phyloP scores from a whole-genome alignment of 2,113 vertebrate species.

The Ibidorhyncha struthersii region DNA sequence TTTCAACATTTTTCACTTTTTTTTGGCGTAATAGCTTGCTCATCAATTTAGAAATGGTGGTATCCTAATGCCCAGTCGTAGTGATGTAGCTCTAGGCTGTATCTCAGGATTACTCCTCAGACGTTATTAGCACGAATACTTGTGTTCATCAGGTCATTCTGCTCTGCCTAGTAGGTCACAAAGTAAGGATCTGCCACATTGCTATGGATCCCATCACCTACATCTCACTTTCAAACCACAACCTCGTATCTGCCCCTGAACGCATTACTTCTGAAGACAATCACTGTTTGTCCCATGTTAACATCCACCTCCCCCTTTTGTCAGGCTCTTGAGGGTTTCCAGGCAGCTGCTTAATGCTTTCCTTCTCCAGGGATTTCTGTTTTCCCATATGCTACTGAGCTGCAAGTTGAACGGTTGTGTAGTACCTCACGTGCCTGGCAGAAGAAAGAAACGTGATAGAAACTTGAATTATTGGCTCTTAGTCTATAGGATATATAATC shows the following conservation, averaged over 20 bases:
- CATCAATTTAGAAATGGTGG: background rate
- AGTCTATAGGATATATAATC: background rate
- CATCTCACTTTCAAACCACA: background rate
- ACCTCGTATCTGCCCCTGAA: background rate
- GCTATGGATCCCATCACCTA: background rate
- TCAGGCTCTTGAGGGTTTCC: background rate
- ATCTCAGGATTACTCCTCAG: accelerated
- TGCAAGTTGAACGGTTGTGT: background rate
- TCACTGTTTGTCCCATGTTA: background rate
- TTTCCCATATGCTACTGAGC: constrained; percentile 9
- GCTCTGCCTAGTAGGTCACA: background rate
- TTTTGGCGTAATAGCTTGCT: background rate
- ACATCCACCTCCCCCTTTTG: background rate
- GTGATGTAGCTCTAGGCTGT: background rate
- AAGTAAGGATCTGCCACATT: background rate
- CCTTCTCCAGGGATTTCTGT: constrained; percentile 9
- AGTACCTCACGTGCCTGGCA: background rate
- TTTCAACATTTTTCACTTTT: background rate
- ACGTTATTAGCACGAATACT: accelerated
- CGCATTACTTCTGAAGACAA: background rate
- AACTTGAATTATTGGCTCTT: background rate
- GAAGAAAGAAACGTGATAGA: background rate
- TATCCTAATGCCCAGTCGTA: background rate
- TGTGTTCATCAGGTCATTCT: background rate
- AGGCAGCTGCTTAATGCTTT: constrained; percentile 32